phyloP scores from a whole-genome alignment of 2,113 vertebrate species.

The Nannospalax galili region DNA sequence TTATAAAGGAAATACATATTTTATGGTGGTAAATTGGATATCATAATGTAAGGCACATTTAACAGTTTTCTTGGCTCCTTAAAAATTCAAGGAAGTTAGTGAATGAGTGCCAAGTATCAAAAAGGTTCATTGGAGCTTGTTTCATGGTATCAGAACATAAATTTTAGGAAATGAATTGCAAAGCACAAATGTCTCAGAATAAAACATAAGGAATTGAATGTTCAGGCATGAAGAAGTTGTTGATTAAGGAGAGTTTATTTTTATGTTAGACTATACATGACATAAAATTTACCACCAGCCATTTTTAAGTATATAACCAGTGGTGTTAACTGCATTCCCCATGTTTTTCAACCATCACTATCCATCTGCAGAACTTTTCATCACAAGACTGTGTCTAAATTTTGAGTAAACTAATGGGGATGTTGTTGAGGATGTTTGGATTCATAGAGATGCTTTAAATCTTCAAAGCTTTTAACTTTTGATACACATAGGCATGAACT shows the following conservation, averaged over 20 bases:
- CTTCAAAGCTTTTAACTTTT: slow-evolving; percentile 2
- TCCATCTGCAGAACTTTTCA: neutral
- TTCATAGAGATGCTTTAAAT: neutral
- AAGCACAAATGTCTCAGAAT: slow-evolving; percentile 25
- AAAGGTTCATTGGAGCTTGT: slow-evolving; percentile 36
- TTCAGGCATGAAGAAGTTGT: neutral
- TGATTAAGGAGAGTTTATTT: neutral
- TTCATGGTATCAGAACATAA: neutral
- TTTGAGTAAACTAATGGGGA: neutral
- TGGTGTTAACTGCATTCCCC: neutral
- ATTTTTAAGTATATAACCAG: neutral
- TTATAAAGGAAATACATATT: slow-evolving; percentile 73
- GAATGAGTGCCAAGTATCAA: slow-evolving; percentile 43
- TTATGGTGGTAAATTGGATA: slow-evolving; percentile 66
- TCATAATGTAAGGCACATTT: slow-evolving; percentile 14
- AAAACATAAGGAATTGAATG: slow-evolving; percentile 21
- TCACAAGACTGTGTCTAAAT: neutral
- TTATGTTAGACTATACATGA: neutral
- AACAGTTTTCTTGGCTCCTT: slow-evolving; percentile 55
- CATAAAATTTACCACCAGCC: neutral
- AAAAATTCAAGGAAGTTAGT: slow-evolving; percentile 51
- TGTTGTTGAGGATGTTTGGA: neutral
- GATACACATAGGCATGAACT: neutral
- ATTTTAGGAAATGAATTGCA: slow-evolving; percentile 6
- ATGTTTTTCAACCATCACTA: neutral